These are phyloP conservation scores for Ceyx erithaca DNA, from an alignment of 2,797 vertebrate species.

Conservation along the genomic window DNA sequence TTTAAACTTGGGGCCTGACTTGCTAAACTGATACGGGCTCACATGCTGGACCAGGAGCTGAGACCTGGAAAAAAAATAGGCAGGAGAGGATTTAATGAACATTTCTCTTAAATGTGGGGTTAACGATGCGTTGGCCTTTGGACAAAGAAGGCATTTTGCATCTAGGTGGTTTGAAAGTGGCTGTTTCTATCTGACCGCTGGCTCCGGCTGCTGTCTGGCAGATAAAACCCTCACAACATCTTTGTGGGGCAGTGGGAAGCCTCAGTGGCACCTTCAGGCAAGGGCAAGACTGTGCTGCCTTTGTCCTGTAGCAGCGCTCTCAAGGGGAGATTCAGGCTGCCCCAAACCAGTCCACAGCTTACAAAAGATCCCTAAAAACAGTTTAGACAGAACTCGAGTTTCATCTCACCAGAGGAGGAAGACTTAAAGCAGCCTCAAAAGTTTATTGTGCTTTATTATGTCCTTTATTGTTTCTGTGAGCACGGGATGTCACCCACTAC, in stretches of 20 bases:
- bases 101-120: neutral
- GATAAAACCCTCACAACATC: neutral
- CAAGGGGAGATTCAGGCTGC: neutral
- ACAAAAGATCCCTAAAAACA: neutral
- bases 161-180: neutral
- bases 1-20: neutral
- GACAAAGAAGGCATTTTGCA: neutral
- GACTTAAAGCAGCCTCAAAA: neutral
- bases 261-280: neutral
- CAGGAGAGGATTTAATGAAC: neutral
- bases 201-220: neutral
- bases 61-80: neutral
- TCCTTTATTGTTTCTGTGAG: neutral
- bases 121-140: neutral
- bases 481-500: neutral
- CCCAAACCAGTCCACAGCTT: neutral
- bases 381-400: neutral
- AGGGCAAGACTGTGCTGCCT: neutral
- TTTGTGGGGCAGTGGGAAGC: neutral
- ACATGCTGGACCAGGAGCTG: neutral
- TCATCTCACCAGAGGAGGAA: neutral
- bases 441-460: neutral
- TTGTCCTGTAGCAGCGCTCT: neutral
- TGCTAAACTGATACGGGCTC: rapidly evolving
- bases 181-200: neutral